A percentile compares a stretch with the other conserved stretches of the same genome.
Evolutionary conservation across 1,140 invertebrate species (phyloP).

Genomic region (Uloborus diversus): DNA sequence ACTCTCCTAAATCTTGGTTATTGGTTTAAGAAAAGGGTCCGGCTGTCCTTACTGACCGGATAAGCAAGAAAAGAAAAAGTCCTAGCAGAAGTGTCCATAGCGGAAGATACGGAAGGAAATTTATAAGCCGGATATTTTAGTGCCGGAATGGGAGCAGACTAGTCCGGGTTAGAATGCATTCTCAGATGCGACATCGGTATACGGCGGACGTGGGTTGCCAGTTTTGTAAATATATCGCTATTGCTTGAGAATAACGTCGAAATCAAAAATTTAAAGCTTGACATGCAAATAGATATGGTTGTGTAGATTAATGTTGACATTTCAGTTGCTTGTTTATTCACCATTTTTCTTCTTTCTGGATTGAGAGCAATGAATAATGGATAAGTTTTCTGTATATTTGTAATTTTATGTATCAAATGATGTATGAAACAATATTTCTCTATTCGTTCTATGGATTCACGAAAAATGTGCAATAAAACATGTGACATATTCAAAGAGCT

Average conservation of each 20-base stretch:
- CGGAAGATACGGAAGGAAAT: conserved; percentile 51
- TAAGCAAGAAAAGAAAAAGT: conserved; percentile 30
- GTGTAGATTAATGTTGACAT: too few relatives aligned
- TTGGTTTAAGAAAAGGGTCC: conserved; percentile 42
- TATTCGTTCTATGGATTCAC: too few relatives aligned
- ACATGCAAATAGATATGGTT: too few relatives aligned
- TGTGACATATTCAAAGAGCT: too few relatives aligned
- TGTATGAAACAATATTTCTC: too few relatives aligned
- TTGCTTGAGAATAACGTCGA: conserved; percentile 1
- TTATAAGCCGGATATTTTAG: conserved; percentile 53
- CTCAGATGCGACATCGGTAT: neutral
- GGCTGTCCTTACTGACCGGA: conserved; percentile 30
- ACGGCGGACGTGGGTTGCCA: neutral
- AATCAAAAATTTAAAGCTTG: too few relatives aligned
- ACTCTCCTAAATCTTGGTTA: conserved; percentile 39
- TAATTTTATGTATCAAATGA: too few relatives aligned
- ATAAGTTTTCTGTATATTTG: too few relatives aligned
- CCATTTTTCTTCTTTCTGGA: too few relatives aligned
- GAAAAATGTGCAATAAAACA: too few relatives aligned
- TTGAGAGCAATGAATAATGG: too few relatives aligned
- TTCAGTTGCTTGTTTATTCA: too few relatives aligned
- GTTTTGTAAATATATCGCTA: neutral
- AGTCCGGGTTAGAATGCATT: conserved; percentile 26
- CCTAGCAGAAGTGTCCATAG: conserved; percentile 27
- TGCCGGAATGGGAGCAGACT: conserved; percentile 26